Evolutionary conservation across 2,113 vertebrate species (phyloP).

Genomic region (Lynx canadensis): DNA sequence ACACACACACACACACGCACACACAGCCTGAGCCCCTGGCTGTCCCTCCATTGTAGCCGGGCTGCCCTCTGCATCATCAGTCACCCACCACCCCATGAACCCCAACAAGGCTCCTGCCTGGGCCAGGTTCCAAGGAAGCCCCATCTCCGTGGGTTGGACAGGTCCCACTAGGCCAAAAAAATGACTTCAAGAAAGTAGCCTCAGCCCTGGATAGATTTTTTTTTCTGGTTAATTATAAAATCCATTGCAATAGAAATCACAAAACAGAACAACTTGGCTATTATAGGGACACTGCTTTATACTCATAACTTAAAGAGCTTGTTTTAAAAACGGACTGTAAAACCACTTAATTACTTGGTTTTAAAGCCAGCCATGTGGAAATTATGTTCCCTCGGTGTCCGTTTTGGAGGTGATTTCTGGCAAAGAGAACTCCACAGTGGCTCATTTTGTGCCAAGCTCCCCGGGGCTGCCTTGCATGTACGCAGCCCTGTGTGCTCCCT

Average conservation of each 20-base stretch:
- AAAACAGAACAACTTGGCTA: neutral
- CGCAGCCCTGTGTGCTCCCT: fast-evolving
- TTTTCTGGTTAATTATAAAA: conserved; percentile 33
- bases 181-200: neutral
- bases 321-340: conserved; percentile 62
- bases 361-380: conserved; percentile 68
- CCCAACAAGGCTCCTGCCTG: neutral
- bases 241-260: neutral
- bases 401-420: conserved; percentile 41
- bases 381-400: neutral
- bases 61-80: too few relatives aligned
- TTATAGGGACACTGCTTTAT: conserved; percentile 22
- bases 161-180: neutral
- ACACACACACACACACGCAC: fast-evolving
- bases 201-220: neutral
- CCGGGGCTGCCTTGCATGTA: fast-evolving
- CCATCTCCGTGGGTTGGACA: too few relatives aligned
- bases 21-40: neutral
- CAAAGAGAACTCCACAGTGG: neutral
- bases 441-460: fast-evolving
- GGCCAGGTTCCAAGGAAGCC: neutral
- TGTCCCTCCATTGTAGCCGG: neutral
- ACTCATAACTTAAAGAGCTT: conserved; percentile 55
- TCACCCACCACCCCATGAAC: neutral
- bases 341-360: conserved; percentile 66